phyloP scores from a whole-genome alignment of 2,797 vertebrate genomes.

The Hozukius guyotensis region DNA sequence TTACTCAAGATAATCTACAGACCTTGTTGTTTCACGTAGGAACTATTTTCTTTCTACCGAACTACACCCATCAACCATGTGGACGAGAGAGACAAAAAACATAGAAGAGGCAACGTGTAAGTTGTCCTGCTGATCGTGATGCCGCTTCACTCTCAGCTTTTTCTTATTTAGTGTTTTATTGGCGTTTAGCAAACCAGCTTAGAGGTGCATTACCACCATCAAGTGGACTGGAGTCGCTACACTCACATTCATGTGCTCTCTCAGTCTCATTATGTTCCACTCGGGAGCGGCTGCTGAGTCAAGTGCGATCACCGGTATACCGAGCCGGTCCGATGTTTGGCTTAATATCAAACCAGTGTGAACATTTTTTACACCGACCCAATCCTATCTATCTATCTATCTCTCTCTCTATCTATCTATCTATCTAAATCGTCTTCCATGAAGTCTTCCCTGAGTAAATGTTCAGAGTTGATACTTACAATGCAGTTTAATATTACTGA shows the following conservation, averaged over 20 bases:
- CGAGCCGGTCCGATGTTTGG: accelerated
- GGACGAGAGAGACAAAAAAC: no score
- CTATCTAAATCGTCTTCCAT: no score
- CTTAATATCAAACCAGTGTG: background rate
- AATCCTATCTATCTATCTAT: background rate
- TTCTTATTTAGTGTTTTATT: background rate
- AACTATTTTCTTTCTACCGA: no score
- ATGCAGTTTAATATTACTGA: background rate
- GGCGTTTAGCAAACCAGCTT: background rate
- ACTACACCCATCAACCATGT: no score
- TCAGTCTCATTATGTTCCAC: background rate
- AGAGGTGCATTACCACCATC: background rate
- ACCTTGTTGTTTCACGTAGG: no score
- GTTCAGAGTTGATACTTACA: no score
- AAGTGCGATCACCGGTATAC: background rate
- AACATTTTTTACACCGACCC: background rate
- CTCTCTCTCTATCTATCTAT: no score
- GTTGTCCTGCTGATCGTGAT: no score
- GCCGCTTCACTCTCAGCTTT: no score
- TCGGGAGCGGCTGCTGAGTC: background rate
- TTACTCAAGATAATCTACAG: no score
- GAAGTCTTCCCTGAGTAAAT: no score
- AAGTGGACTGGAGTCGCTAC: background rate
- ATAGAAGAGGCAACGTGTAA: no score
- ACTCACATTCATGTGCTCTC: background rate